A percentile compares a stretch with the other conserved stretches of the same genome.
Evolutionary conservation across 37 sponge, comb jelly and placozoan species (phyloP).

Genomic region (Beroe forskalii): DNA sequence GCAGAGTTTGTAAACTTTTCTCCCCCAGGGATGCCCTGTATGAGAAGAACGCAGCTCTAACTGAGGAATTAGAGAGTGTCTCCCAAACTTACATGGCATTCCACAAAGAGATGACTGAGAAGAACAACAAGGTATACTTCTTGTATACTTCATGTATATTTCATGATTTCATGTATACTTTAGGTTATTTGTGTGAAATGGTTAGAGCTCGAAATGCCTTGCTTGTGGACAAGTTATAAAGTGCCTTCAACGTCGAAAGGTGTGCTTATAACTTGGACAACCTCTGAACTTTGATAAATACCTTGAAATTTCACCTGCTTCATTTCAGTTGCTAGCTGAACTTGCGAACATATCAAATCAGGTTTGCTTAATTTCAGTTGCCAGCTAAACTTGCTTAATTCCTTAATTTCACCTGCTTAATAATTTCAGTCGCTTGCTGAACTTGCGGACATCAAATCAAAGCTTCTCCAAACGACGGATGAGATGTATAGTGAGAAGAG

Average conservation of each 20-base stretch:
- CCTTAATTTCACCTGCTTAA: too few species aligned
- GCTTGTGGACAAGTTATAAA: too few species aligned
- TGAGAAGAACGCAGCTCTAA: slow-evolving; percentile 32
- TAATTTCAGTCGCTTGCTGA: slow-evolving; percentile 17
- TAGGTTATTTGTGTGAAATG: too few species aligned
- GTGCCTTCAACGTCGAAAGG: too few species aligned
- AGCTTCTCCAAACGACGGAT: not conserved
- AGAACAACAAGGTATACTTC: slow-evolving; percentile 9
- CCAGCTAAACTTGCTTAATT: too few species aligned
- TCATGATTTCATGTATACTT: too few species aligned
- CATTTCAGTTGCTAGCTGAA: slow-evolving; percentile 39
- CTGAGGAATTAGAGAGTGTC: slow-evolving; percentile 16
- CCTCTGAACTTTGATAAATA: too few species aligned
- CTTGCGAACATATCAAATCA: not conserved
- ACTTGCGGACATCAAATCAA: not conserved
- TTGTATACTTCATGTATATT: too few species aligned
- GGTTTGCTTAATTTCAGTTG: not conserved
- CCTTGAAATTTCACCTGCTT: too few species aligned
- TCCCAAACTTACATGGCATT: slow-evolving; percentile 40
- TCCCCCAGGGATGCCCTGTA: slow-evolving; percentile 15
- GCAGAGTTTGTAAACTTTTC: too few species aligned
- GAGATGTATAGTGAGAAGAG: slow-evolving; percentile 42
- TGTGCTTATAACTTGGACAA: too few species aligned
- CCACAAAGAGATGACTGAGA: slow-evolving; percentile 45
- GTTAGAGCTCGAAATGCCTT: too few species aligned